A percentile compares a stretch with the other conserved stretches of the same genome.
phyloP scores from a whole-genome alignment of 2,888 invertebrate species.

The Athrips mouffetella region DNA sequence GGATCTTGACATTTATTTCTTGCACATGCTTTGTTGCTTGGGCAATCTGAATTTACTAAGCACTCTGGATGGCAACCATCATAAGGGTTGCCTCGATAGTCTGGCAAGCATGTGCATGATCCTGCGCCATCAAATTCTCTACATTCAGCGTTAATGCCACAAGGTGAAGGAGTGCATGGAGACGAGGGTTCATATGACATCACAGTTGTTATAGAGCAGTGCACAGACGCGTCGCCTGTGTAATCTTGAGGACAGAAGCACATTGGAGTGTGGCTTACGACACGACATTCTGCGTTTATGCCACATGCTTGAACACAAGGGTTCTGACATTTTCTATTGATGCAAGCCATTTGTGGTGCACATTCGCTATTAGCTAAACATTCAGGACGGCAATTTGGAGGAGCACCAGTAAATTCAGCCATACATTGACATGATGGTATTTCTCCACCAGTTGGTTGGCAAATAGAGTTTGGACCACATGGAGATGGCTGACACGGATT shows the following conservation, averaged over 20 bases:
- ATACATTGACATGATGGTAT: constrained; percentile 85
- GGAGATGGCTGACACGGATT: constrained; percentile 87
- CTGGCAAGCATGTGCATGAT: constrained; percentile 83
- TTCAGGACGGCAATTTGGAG: constrained; percentile 86
- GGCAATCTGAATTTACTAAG: constrained; percentile 83
- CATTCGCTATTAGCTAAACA: constrained; percentile 86
- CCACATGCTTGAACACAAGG: constrained; percentile 88
- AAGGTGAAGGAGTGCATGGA: constrained; percentile 80
- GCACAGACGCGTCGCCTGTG: constrained; percentile 85
- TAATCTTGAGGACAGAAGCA: constrained; percentile 84
- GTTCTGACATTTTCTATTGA: constrained; percentile 86
- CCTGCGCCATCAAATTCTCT: constrained; percentile 77
- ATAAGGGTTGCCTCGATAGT: constrained; percentile 88
- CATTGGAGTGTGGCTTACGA: constrained; percentile 85
- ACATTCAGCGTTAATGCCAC: constrained; percentile 81
- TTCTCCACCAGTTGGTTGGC: constrained; percentile 72
- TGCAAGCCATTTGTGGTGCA: constrained; percentile 82
- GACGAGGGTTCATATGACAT: constrained; percentile 51
- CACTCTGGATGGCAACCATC: constrained; percentile 88
- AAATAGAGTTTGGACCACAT: constrained; percentile 85
- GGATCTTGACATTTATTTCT: constrained; percentile 87
- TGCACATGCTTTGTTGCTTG: constrained; percentile 83
- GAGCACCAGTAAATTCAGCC: constrained; percentile 81
- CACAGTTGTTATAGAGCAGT: constrained; percentile 67
- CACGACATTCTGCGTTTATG: constrained; percentile 84